Evolutionary conservation across 2,888 invertebrate species (phyloP).

Genomic region (Thereva nobilitata): DNA sequence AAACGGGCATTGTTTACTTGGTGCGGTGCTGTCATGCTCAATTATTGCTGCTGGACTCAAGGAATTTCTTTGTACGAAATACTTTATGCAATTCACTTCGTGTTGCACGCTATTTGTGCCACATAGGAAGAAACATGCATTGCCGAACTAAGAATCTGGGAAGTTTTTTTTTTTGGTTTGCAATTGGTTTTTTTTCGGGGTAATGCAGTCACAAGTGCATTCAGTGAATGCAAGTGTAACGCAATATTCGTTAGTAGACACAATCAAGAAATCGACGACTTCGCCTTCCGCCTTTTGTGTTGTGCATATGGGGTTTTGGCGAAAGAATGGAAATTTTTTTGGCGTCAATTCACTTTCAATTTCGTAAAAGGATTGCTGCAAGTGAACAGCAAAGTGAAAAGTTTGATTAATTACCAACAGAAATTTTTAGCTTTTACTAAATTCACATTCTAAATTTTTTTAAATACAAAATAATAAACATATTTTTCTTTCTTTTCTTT

Average conservation of each 20-base stretch:
- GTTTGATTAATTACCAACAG: too few species aligned
- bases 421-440: too few species aligned
- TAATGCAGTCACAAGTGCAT: conserved; percentile 13
- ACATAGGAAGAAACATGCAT: conserved; percentile 16
- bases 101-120: conserved; percentile 27
- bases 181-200: too few species aligned
- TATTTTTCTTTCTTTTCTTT: too few species aligned
- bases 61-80: conserved; percentile 26
- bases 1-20: neutral
- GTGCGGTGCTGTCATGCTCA: neutral
- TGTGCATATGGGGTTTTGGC: too few species aligned
- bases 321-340: too few species aligned
- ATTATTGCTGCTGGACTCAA: conserved; percentile 10
- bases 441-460: too few species aligned
- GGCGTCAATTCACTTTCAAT: too few species aligned
- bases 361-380: too few species aligned
- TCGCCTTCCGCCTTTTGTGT: conserved; percentile 8
- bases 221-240: conserved; percentile 24
- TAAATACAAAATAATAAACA: too few species aligned
- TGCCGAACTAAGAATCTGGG: conserved; percentile 17
- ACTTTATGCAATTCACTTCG: conserved; percentile 30
- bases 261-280: neutral
- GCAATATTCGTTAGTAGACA: conserved; percentile 9
- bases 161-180: neutral
- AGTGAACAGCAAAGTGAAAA: too few species aligned